Base-by-base conservation (phyloP, 2,888 invertebrate species). In the Amitus sp. region DNA sequence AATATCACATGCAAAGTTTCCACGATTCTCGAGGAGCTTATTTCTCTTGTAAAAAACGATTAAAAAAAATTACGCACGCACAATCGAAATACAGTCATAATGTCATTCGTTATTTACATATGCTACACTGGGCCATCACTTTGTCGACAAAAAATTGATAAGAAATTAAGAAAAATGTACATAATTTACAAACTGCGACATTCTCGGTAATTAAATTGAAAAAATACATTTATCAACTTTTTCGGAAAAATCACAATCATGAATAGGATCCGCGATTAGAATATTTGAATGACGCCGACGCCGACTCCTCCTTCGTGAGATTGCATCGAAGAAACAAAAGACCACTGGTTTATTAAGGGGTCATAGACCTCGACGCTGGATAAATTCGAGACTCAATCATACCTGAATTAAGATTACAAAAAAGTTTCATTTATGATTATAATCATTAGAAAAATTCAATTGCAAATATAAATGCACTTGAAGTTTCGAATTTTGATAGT, bases 301-400 rank as follows among this genome's bases (percentile, higher is more conserved):
- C 94, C 94, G 0, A 95, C 94, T 1, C 94, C 94, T 1, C 94
- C 95, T 78, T 94, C 94, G 77, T 95, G 95, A 1, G 91, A 92
- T 69, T 89, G 88, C 93, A 94, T 94, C 0, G 90, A 85, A 1
- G 90, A 86, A 12, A 89, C 89, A 76, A 90, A 90, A 2, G 85
- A 86, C 94, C 93, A 94, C 18, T 84, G 84, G 76, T 93, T 88
- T 3, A 83, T 84, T 66, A 85, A 84, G 1, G 93, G 92, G 80
- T 93, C 90, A 74, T 93, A 95, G 7, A 92, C 88, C 82, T 95
- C 95, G n/a, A 94, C 92, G 0, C 92, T 90, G 6, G 90, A 88
- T 10, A 95, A 83, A 83, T 94, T 94, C 0, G 90, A 87, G 62
- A 90, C 87, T 1, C 95, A 94, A 75, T n/a, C n/a, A n/a, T n/a